Conservation (phyloP, 2,797 vertebrate species). For the Sebastes trivittatus region DNA sequence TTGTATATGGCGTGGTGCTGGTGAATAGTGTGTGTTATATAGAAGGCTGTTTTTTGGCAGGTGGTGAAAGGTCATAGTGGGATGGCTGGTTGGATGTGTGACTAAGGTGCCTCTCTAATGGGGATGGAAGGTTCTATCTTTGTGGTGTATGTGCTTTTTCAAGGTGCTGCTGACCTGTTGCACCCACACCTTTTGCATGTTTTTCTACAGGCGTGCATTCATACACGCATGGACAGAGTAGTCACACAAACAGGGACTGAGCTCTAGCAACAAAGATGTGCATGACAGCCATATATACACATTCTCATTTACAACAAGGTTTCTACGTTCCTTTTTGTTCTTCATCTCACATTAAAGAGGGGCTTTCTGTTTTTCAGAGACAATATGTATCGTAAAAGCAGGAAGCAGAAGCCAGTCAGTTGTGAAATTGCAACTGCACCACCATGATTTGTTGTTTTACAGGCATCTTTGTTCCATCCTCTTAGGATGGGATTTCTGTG, state of each 20-base stretch:
- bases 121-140: slow-evolving; percentile 33
- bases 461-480: slow-evolving; percentile 14
- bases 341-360: background rate
- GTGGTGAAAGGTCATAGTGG: slow-evolving; percentile 45
- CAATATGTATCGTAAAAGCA: slow-evolving; percentile 11
- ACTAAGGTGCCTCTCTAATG: slow-evolving; percentile 42
- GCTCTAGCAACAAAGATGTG: background rate
- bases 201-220: background rate
- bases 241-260: background rate
- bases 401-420: background rate
- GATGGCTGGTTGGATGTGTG: slow-evolving; percentile 44
- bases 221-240: slow-evolving; percentile 12
- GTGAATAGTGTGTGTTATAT: slow-evolving; percentile 36
- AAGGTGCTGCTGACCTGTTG: slow-evolving; percentile 27
- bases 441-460: slow-evolving; percentile 15
- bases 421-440: background rate
- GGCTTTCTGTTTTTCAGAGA: background rate
- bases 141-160: slow-evolving; percentile 20
- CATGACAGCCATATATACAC: background rate
- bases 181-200: slow-evolving; percentile 20
- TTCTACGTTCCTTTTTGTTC: slow-evolving; percentile 34
- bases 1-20: slow-evolving; percentile 41
- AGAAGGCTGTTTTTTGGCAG: slow-evolving; percentile 31
- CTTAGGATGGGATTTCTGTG: slow-evolving; percentile 32
- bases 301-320: background rate